Conservation (phyloP, 2,113 vertebrate species). For the Emberiza fucata region DNA sequence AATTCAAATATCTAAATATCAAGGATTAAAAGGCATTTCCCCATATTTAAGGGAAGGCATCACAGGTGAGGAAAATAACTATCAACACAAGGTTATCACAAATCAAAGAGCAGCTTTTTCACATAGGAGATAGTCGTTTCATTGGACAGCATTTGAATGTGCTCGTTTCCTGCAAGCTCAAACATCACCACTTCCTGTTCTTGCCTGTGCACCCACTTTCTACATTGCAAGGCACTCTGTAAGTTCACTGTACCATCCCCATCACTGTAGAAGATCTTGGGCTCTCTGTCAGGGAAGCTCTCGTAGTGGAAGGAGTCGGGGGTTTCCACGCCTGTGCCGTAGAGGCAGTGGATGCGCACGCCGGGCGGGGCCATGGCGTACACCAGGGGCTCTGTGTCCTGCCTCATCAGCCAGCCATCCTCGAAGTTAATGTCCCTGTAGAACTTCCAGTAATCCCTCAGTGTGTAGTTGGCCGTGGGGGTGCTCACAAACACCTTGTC, state of each 20-base stretch:
- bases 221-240: constrained; percentile 83
- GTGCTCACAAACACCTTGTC: constrained; percentile 86
- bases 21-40: constrained; percentile 43
- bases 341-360: constrained; percentile 88
- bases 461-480: constrained; percentile 86
- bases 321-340: constrained; percentile 83
- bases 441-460: constrained; percentile 83
- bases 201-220: constrained; percentile 79
- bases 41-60: constrained; percentile 44
- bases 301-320: constrained; percentile 83
- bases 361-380: constrained; percentile 76
- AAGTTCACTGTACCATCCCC: constrained; percentile 97
- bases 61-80: constrained; percentile 17
- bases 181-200: constrained; percentile 77
- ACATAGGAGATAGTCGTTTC: constrained; percentile 86
- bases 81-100: constrained; percentile 48
- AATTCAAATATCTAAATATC: constrained; percentile 44
- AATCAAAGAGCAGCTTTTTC: constrained; percentile 81
- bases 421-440: constrained; percentile 86
- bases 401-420: constrained; percentile 91
- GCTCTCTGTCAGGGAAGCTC: constrained; percentile 87
- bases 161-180: constrained; percentile 86
- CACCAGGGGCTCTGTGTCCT: constrained; percentile 85
- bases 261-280: constrained; percentile 77
- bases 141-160: constrained; percentile 89